A percentile compares a stretch with the other conserved stretches of the same genome.
Evolutionary conservation across 2,113 vertebrate genomes (phyloP).

Genomic region (Beaufortia kweichowensis): DNA sequence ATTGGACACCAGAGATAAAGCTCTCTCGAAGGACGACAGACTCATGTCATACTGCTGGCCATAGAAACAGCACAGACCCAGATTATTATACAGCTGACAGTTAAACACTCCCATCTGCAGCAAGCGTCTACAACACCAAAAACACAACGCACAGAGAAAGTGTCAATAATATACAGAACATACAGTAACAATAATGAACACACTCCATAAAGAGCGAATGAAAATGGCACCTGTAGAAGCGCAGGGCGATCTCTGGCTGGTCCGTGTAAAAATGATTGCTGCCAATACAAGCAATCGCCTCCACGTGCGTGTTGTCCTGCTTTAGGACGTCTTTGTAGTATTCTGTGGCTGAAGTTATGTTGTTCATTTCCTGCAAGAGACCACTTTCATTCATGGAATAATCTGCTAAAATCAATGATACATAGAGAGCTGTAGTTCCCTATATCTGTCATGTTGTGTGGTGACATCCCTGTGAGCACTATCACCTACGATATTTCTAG

Average conservation of each 20-base stretch:
- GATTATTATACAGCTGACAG: constrained; percentile 96
- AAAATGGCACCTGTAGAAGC: constrained; percentile 87
- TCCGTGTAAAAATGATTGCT: constrained; percentile 97
- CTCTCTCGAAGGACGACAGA: constrained; percentile 91
- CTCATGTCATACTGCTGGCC: constrained; percentile 99
- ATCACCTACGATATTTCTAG: no score
- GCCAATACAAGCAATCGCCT: constrained; percentile 95
- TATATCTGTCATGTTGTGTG: no score
- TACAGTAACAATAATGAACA: no score
- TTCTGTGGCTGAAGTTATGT: constrained; percentile 84
- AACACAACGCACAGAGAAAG: constrained; percentile 6
- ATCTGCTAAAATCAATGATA: no score
- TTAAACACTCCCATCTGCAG: constrained; percentile 98
- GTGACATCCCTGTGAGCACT: no score
- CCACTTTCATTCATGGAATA: no score
- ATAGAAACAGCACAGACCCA: constrained; percentile 96
- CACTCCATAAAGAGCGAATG: no score
- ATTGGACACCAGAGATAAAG: constrained; percentile 83
- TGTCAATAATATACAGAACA: no score
- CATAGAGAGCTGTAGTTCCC: no score
- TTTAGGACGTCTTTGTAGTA: constrained; percentile 95
- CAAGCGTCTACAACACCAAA: constrained; percentile 77
- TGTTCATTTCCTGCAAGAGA: constrained; percentile 88
- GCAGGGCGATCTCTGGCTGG: constrained; percentile 92
- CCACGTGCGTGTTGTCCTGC: constrained; percentile 94